Evolutionary conservation across 2,113 vertebrate species (phyloP).

Genomic region (Mystacornis crossleyi): DNA sequence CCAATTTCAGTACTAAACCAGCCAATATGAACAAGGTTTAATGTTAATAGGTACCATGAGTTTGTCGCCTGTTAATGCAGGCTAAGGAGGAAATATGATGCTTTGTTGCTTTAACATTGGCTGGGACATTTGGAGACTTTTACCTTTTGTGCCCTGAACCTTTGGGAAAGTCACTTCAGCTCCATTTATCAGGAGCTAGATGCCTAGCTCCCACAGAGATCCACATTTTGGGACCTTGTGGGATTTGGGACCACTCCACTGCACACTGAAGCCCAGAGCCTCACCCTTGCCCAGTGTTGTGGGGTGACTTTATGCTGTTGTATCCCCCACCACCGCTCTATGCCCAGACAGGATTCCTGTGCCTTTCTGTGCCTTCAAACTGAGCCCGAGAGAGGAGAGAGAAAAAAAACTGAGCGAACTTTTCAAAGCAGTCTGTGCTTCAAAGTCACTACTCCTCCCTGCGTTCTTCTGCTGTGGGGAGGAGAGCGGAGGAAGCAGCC

Average conservation of each 20-base stretch:
- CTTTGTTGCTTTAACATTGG: fast-evolving
- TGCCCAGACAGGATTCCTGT: no score
- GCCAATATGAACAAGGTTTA: background rate
- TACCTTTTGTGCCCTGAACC: background rate
- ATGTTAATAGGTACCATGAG: fast-evolving
- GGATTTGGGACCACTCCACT: background rate
- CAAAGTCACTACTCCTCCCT: no score
- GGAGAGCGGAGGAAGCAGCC: no score
- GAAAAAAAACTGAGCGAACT: no score
- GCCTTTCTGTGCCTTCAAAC: no score
- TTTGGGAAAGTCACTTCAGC: background rate
- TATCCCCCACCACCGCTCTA: no score
- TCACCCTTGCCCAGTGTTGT: background rate
- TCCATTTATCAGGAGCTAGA: background rate
- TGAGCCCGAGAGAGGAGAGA: no score
- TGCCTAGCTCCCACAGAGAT: background rate
- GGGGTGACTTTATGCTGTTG: no score
- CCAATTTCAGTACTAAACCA: background rate
- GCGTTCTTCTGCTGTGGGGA: no score
- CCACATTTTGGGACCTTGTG: background rate
- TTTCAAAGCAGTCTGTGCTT: no score
- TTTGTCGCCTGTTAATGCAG: background rate
- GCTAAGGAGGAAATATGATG: background rate
- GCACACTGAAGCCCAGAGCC: background rate
- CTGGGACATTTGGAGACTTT: background rate